Evolutionary conservation across 2,113 vertebrate species (phyloP).

Genomic region (Empidonax alnorum): DNA sequence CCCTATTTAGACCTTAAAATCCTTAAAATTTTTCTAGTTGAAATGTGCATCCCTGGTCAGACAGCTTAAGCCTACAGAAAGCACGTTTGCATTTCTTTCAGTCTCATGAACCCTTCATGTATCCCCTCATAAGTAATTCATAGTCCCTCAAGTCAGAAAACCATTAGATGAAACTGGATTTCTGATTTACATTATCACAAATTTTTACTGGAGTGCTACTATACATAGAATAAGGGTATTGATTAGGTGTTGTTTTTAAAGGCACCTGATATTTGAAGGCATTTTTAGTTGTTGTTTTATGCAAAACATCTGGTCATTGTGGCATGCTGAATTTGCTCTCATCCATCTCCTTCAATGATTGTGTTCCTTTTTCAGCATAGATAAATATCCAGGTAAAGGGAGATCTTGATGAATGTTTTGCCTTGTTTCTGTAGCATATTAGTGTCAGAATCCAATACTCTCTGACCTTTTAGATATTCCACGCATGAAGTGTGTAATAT

Average conservation of each 20-base stretch:
- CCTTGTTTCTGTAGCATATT: background rate
- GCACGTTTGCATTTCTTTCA: background rate
- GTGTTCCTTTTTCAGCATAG: background rate
- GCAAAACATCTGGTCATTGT: background rate
- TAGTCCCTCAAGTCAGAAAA: background rate
- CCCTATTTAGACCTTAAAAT: background rate
- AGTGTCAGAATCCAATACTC: background rate
- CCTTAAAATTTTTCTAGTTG: background rate
- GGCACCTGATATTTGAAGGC: background rate
- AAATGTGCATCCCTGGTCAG: background rate
- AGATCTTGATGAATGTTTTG: background rate
- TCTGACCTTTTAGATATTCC: background rate
- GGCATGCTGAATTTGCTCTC: background rate
- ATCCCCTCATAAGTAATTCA: background rate
- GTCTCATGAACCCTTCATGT: background rate
- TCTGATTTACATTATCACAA: background rate
- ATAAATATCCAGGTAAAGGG: background rate
- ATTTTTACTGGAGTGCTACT: background rate
- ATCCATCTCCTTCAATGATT: background rate
- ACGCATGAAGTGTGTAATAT: rapidly evolving
- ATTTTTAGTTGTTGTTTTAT: background rate
- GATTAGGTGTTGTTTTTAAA: background rate
- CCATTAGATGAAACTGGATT: background rate
- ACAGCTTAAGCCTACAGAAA: background rate
- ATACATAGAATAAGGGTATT: background rate